Evolutionary conservation across 2,113 vertebrate species (phyloP).

Genomic region (Plecturocebus donacophilus): DNA sequence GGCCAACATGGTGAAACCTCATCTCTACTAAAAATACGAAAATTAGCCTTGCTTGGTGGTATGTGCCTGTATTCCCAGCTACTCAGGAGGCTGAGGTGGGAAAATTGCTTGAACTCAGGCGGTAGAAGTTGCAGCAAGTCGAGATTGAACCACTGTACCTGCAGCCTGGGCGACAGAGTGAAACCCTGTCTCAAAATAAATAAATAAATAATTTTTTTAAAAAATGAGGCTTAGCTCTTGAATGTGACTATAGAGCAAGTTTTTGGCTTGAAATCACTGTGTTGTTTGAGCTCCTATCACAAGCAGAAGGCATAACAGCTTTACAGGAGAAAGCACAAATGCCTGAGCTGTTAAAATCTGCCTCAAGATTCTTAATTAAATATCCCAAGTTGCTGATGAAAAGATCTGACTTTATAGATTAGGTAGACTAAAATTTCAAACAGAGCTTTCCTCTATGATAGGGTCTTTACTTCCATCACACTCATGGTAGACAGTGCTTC

Average conservation of each 20-base stretch:
- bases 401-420: neutral
- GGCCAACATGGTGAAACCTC: no score
- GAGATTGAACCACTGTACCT: no score
- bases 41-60: no score
- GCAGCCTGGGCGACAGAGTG: no score
- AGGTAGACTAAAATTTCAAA: neutral
- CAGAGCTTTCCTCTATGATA: neutral
- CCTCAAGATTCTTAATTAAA: neutral
- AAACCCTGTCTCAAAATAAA: no score
- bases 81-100: no score
- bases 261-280: neutral
- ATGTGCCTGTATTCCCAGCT: no score
- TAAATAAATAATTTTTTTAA: neutral
- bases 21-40: no score
- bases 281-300: neutral
- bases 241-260: neutral
- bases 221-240: neutral
- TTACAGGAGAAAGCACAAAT: neutral
- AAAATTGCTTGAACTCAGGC: no score
- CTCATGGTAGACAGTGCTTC: neutral
- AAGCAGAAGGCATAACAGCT: neutral
- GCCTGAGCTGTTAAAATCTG: neutral
- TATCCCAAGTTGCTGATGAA: neutral
- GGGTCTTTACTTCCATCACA: neutral
- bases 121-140: no score